phyloP scores from a whole-genome alignment of 2,888 invertebrate genomes.

The Spodoptera littoralis region DNA sequence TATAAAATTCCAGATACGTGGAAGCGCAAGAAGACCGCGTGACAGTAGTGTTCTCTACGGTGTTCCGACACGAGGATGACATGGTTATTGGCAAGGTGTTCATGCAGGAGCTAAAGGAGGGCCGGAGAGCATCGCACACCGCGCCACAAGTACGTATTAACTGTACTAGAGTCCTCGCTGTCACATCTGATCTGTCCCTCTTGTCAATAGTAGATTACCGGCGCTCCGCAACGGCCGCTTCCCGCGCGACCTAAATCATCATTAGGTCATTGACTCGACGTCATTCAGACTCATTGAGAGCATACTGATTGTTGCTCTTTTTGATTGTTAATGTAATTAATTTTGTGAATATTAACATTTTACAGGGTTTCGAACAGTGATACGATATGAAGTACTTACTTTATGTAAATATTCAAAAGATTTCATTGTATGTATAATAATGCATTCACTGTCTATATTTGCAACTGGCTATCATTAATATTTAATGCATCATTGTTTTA shows the following conservation, averaged over 20 bases:
- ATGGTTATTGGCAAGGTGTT: slow-evolving; percentile 99
- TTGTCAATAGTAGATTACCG: slow-evolving; percentile 5
- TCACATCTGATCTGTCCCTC: slow-evolving; percentile 5
- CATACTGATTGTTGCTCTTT: too few species aligned
- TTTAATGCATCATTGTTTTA: too few species aligned
- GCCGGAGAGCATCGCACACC: slow-evolving; percentile 97
- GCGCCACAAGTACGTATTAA: slow-evolving; percentile 91
- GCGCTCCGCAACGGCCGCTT: slow-evolving; percentile 17
- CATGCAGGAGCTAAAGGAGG: slow-evolving; percentile 99
- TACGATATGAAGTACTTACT: too few species aligned
- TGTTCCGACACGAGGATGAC: slow-evolving; percentile 99
- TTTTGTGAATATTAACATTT: too few species aligned
- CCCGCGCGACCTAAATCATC: slow-evolving; percentile 18
- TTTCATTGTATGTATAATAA: too few species aligned
- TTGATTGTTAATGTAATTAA: too few species aligned
- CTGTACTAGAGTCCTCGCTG: slow-evolving; percentile 3
- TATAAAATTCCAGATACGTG: slow-evolving; percentile 93
- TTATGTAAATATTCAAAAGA: too few species aligned
- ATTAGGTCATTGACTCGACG: slow-evolving; percentile 24
- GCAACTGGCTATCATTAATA: too few species aligned
- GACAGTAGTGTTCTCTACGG: slow-evolving; percentile 99
- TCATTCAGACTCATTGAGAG: too few species aligned
- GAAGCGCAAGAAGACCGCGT: slow-evolving; percentile 99
- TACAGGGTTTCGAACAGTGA: too few species aligned
- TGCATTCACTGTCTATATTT: too few species aligned